Percentiles rank a stretch among this genome's conserved stretches.
phyloP scores from a whole-genome alignment of 2,797 vertebrate species.

The Pangasius larnaudii region DNA sequence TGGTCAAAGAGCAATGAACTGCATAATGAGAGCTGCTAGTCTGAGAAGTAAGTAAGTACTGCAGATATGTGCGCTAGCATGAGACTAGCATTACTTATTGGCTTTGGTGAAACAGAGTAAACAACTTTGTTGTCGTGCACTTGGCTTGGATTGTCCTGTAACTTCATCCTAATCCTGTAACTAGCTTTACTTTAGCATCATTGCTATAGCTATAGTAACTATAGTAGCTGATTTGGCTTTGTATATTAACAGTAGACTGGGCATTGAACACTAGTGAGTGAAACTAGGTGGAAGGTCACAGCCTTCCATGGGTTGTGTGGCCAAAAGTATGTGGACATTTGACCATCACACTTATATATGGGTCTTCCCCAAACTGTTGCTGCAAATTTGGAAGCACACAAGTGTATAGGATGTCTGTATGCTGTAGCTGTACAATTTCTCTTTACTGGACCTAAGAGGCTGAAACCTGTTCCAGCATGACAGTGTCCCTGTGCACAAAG shows the following conservation, averaged over 20 bases:
- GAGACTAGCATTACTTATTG: not conserved
- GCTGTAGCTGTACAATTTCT: no score
- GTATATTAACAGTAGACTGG: not conserved
- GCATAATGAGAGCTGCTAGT: conserved; percentile 57
- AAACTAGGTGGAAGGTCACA: conserved; percentile 60
- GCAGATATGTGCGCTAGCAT: not conserved
- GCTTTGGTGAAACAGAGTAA: not conserved
- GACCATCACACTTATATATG: no score
- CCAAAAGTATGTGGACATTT: no score
- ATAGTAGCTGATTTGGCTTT: no score
- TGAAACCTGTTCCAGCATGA: no score
- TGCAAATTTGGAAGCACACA: no score
- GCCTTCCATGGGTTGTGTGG: not conserved
- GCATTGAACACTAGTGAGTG: not conserved
- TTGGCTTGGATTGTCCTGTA: not conserved
- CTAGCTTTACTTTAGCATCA: not conserved
- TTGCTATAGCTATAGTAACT: not conserved
- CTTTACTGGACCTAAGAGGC: no score
- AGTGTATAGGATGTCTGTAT: no score
- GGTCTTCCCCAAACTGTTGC: no score
- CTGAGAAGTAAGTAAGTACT: conserved; percentile 66
- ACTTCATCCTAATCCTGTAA: not conserved
- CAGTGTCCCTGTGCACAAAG: no score
- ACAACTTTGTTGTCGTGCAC: not conserved
- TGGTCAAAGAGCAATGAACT: conserved; percentile 59